phyloP scores from a whole-genome alignment of 2,113 vertebrate genomes.

The Antechinus flavipes region DNA sequence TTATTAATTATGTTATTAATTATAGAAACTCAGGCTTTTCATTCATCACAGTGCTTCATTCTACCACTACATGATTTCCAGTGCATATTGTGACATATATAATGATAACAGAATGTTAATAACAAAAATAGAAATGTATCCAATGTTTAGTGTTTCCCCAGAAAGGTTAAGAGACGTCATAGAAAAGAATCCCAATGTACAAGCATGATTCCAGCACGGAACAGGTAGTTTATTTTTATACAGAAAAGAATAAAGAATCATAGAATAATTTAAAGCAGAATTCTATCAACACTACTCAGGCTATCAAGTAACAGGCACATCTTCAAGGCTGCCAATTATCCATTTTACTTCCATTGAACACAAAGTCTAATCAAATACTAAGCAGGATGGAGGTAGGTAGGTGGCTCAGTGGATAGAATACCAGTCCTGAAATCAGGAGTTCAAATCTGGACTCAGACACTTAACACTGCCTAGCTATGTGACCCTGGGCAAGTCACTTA shows the following conservation, averaged over 20 bases:
- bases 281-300: not conserved
- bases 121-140: not conserved
- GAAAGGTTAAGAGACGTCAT: not conserved
- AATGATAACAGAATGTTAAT: not conserved
- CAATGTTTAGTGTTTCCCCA: not conserved
- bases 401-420: too few relatives aligned
- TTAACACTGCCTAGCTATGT: too few relatives aligned
- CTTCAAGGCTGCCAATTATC: not conserved
- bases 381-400: not conserved
- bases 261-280: not conserved
- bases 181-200: not conserved
- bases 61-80: not conserved
- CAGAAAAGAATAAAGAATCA: not conserved
- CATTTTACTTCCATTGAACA: not conserved
- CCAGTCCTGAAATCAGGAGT: too few relatives aligned
- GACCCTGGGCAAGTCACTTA: too few relatives aligned
- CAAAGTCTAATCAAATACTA: not conserved
- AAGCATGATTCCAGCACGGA: not conserved
- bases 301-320: too few relatives aligned
- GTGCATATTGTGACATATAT: not conserved
- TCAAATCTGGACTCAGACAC: too few relatives aligned
- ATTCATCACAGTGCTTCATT: not conserved
- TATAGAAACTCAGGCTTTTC: not conserved
- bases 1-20: too few relatives aligned
- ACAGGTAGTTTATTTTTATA: not conserved